A percentile compares a stretch with the other conserved stretches of the same genome.
Evolutionary conservation across 2,888 invertebrate species (phyloP).

Genomic region (Incurvaria masculella): DNA sequence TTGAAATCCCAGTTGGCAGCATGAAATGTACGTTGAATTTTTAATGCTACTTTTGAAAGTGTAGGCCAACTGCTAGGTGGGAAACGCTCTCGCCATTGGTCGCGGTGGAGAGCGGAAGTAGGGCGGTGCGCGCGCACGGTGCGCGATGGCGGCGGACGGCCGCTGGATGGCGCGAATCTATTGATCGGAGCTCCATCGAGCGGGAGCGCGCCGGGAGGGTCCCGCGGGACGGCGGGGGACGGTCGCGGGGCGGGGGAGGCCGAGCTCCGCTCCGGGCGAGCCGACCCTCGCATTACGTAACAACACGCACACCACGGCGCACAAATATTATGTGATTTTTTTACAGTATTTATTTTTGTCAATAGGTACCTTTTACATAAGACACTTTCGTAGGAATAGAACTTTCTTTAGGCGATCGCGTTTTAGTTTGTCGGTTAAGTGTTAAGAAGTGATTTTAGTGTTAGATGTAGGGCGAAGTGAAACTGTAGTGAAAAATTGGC

Average conservation of each 20-base stretch:
- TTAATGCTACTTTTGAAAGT: too few relatives aligned
- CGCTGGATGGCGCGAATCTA: not conserved
- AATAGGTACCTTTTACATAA: slow-evolving; percentile 44
- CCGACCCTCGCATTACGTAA: slow-evolving; percentile 53
- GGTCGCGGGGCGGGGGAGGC: slow-evolving; percentile 1
- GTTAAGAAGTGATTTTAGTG: not conserved
- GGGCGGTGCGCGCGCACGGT: not conserved
- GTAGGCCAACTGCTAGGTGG: too few relatives aligned
- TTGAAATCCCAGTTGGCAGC: too few relatives aligned
- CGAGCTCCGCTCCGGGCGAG: slow-evolving; percentile 24
- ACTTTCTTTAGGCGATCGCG: not conserved
- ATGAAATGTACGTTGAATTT: too few relatives aligned
- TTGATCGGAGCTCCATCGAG: not conserved
- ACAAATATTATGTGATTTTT: slow-evolving; percentile 53
- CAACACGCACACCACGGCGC: slow-evolving; percentile 56
- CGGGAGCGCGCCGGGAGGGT: slow-evolving; percentile 13
- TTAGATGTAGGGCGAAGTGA: not conserved
- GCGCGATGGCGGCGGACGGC: not conserved
- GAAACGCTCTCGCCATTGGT: too few relatives aligned
- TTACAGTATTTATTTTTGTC: slow-evolving; percentile 30
- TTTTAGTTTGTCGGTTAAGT: not conserved
- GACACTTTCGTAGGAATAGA: slow-evolving; percentile 48
- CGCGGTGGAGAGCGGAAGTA: too few relatives aligned
- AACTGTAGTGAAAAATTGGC: not conserved
- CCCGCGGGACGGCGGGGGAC: slow-evolving; percentile 1